Evolutionary conservation across 2,113 vertebrate species (phyloP).

Genomic region (Alethe diademata): DNA sequence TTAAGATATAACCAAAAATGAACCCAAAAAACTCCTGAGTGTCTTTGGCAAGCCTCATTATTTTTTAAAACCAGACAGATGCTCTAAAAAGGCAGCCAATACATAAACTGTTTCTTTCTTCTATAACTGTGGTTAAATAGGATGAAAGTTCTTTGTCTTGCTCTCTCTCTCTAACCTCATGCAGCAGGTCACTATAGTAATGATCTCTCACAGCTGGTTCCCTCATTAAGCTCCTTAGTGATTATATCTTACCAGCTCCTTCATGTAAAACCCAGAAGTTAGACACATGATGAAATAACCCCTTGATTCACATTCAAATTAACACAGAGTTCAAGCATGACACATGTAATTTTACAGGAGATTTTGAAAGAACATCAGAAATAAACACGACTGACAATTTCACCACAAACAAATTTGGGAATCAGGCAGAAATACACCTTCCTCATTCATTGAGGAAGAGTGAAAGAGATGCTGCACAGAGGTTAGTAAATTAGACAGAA

Average conservation of each 20-base stretch:
- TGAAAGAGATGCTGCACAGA: not conserved
- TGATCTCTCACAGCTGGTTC: constrained; percentile 36
- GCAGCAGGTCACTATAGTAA: constrained; percentile 35
- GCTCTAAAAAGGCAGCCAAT: not conserved
- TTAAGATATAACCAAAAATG: rapidly evolving
- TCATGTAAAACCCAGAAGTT: not conserved
- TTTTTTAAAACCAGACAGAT: not conserved
- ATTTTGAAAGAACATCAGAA: not conserved
- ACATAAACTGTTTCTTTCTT: not conserved
- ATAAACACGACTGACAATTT: not conserved
- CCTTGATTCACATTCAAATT: not conserved
- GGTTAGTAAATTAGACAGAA: not conserved
- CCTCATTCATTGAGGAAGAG: not conserved
- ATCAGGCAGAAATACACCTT: not conserved
- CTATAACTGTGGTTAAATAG: not conserved
- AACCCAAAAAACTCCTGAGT: rapidly evolving
- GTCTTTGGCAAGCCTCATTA: not conserved
- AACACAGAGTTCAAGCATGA: not conserved
- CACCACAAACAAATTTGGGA: not conserved
- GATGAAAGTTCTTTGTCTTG: constrained; percentile 27
- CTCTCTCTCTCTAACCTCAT: not conserved
- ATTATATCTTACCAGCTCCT: not conserved
- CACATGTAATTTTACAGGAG: not conserved
- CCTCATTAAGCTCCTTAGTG: constrained; percentile 27
- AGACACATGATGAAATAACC: not conserved